phyloP scores from a whole-genome alignment of 2,888 invertebrate species.

The Fragum sueziense region DNA sequence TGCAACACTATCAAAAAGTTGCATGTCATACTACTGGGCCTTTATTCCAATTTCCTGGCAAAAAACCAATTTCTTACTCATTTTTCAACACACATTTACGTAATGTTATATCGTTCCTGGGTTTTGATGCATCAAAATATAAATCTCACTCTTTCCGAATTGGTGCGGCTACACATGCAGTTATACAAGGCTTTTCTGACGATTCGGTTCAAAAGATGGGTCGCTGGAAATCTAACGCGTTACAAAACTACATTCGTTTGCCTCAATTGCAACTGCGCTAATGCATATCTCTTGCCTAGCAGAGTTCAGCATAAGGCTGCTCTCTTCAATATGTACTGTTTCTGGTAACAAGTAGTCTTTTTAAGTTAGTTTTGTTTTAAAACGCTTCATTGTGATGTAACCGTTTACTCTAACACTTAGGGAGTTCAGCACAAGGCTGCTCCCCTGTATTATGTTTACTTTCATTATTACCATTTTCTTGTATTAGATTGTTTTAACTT shows the following conservation, averaged over 20 bases:
- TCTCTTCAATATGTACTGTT: too few relatives aligned
- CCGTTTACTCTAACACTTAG: too few relatives aligned
- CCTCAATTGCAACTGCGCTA: not conserved
- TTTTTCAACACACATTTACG: not conserved
- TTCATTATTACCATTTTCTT: too few relatives aligned
- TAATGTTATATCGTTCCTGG: not conserved
- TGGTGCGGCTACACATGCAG: slow-evolving; percentile 10
- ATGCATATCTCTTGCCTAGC: not conserved
- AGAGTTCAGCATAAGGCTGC: slow-evolving; percentile 4
- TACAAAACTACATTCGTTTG: slow-evolving; percentile 11
- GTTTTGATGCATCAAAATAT: not conserved
- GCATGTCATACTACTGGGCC: not conserved
- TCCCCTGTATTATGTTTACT: too few relatives aligned
- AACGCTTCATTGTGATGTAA: too few relatives aligned
- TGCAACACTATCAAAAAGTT: not conserved
- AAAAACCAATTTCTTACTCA: not conserved
- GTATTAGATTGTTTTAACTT: too few relatives aligned
- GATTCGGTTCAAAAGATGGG: not conserved
- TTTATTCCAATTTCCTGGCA: not conserved
- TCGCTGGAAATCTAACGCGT: slow-evolving; percentile 5
- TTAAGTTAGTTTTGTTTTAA: too few relatives aligned
- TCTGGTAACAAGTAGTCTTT: too few relatives aligned
- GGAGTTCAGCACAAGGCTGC: too few relatives aligned
- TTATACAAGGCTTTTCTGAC: not conserved
- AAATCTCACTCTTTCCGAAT: slow-evolving; percentile 10